These are phyloP conservation scores for Poeciliopsis gracilis DNA, from an alignment of 2,797 vertebrate species.

Conservation along the genomic window DNA sequence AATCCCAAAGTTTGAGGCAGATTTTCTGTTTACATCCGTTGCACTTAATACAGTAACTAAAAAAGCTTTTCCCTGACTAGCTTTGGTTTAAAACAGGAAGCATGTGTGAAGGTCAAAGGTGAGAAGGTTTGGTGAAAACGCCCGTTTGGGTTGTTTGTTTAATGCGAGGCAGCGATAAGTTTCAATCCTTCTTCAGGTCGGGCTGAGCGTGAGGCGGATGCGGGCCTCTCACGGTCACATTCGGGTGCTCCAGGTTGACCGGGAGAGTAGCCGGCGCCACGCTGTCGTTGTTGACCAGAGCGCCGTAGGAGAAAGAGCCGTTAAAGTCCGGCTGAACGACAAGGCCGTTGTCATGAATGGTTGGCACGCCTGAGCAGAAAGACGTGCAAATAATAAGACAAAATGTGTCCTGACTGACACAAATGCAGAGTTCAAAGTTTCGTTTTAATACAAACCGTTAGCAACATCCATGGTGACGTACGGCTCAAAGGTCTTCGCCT, in stretches of 20 bases:
- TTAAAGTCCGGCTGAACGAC: slow-evolving; percentile 89
- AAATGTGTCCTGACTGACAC: neutral
- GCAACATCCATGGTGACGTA: slow-evolving; percentile 95
- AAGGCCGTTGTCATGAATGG: slow-evolving; percentile 88
- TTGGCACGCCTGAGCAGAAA: slow-evolving; percentile 85
- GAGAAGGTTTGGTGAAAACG: neutral
- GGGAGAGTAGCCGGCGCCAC: slow-evolving; percentile 82
- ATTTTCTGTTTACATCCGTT: slow-evolving; percentile 4
- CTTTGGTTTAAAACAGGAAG: slow-evolving; percentile 27
- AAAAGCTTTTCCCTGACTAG: slow-evolving; percentile 8
- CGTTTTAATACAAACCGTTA: slow-evolving; percentile 81
- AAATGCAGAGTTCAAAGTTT: neutral
- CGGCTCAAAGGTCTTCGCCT: slow-evolving; percentile 88
- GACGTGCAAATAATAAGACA: neutral
- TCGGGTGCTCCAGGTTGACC: slow-evolving; percentile 77
- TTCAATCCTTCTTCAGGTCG: slow-evolving; percentile 87
- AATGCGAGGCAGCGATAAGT: neutral
- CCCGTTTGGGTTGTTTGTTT: slow-evolving; percentile 7
- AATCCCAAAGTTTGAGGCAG: neutral
- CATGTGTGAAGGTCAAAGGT: slow-evolving; percentile 8
- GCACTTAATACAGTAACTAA: slow-evolving; percentile 14
- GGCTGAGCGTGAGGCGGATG: slow-evolving; percentile 65
- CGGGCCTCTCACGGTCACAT: slow-evolving; percentile 50
- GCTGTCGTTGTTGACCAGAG: slow-evolving; percentile 90
- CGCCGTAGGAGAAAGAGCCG: slow-evolving; percentile 92